Evolutionary conservation across 2,888 invertebrate species (phyloP), one percentile per base, ranked within the genome.

Genomic region (Pyrgus malvae): DNA sequence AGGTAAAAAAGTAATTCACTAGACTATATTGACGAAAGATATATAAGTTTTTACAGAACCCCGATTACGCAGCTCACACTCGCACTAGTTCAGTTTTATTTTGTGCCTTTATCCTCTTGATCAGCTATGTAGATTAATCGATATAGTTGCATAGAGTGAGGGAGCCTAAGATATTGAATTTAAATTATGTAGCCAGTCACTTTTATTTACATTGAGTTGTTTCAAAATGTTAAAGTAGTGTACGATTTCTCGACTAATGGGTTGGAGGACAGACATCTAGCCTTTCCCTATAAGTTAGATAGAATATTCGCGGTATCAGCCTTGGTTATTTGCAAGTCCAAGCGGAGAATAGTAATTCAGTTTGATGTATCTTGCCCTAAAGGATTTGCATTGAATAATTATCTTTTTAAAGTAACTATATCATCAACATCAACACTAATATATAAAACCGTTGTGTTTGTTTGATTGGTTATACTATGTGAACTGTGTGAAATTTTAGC

Each of bases 261-360:
- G 29, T 8, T 6, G 14, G 40, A 11, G 19, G 48, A 48, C 29
- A 48, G 27, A 38, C 23, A 48, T 48, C 48, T 38, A 40, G 40
- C 40, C 14, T 49, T 49, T 49, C 40, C 40, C 40, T 21, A 37
- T 48, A 29, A 38, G 49, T 41, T 49, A 40, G 40, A 41, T 49
- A 40, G 40, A 41, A 31, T 49, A 49, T 49, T 49, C 49, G 29
- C 14, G 38, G 37, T 12, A 21, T 21, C 29, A 27, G 17, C 48
- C 40, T 48, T 29, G 38, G 40, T 31, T 29, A 49, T 49, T 49
- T 31, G 40, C 49, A 49, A 49, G 40, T 49, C 49, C 21, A 31
- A 31, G 21, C 21, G 19, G 14, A 25, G 49, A 49, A 49, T 40
- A 40, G 29, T 49, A 40, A 40, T 48, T 40, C n/a, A 12, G 31